phyloP scores from a whole-genome alignment of 2,113 vertebrate species.

The Puntigrus tetrazona region DNA sequence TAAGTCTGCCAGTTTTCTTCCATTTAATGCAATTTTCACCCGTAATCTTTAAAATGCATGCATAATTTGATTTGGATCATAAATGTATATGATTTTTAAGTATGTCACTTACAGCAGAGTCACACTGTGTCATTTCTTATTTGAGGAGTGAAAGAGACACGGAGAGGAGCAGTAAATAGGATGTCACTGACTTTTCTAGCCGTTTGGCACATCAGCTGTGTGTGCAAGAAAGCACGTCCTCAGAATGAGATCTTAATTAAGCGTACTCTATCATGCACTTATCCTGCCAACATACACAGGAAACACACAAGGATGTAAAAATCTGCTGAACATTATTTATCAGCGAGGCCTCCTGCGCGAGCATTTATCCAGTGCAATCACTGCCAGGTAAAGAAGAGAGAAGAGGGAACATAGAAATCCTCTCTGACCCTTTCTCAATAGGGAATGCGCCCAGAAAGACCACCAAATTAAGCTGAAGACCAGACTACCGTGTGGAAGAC shows the following conservation, averaged over 20 bases:
- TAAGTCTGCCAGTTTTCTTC: background rate
- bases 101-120: background rate
- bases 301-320: conserved; percentile 30
- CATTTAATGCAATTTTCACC: background rate
- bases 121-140: conserved; percentile 30
- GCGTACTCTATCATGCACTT: conserved; percentile 61
- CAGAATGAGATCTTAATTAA: conserved; percentile 67
- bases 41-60: background rate
- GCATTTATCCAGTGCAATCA: conserved; percentile 47
- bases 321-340: conserved; percentile 49
- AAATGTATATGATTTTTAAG: background rate
- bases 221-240: conserved; percentile 61
- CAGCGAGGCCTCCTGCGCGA: conserved; percentile 36
- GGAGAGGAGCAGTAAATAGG: background rate
- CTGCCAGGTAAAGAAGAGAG: background rate
- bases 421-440: conserved; percentile 15
- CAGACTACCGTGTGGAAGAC: background rate
- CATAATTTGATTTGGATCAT: background rate
- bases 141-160: conserved; percentile 19
- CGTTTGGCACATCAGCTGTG: conserved; percentile 34
- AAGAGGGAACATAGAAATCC: conserved; percentile 28
- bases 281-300: conserved; percentile 42
- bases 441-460: background rate
- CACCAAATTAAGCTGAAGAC: background rate
- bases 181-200: conserved; percentile 40